Conservation (phyloP, 2,113 vertebrate genomes). For the Cricetomys ansorgei region DNA sequence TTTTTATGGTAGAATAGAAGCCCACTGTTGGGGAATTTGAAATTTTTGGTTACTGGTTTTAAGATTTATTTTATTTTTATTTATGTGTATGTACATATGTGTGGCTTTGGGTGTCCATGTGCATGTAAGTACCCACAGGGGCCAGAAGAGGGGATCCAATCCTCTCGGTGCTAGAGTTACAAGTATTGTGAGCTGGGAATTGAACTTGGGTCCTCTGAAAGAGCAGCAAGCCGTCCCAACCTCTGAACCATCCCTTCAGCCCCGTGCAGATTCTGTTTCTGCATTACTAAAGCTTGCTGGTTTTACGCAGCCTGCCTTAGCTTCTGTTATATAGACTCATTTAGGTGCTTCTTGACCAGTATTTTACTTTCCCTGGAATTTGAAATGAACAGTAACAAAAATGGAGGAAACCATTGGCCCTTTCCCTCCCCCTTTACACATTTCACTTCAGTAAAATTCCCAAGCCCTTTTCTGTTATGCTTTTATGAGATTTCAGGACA, state of each 20-base stretch:
- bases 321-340: background rate
- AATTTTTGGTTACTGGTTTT: background rate
- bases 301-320: background rate
- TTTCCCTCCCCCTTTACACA: background rate
- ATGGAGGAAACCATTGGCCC: background rate
- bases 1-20: background rate
- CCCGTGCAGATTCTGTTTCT: background rate
- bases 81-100: background rate
- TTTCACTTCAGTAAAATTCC: constrained; percentile 67
- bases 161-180: background rate
- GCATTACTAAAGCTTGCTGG: background rate
- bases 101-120: background rate
- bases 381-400: constrained; percentile 43
- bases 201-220: background rate
- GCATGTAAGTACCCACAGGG: too few relatives aligned
- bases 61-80: background rate
- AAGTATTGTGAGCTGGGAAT: background rate
- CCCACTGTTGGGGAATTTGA: background rate
- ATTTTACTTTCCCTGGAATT: constrained; percentile 39
- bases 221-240: background rate
- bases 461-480: constrained; percentile 54
- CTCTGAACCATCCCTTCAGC: background rate
- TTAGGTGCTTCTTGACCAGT: background rate
- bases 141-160: background rate
- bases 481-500: constrained; percentile 72